Evolutionary conservation across 2,113 vertebrate species (phyloP), one percentile per base, ranked within the genome.

Genomic region (Empidonax alnorum): DNA sequence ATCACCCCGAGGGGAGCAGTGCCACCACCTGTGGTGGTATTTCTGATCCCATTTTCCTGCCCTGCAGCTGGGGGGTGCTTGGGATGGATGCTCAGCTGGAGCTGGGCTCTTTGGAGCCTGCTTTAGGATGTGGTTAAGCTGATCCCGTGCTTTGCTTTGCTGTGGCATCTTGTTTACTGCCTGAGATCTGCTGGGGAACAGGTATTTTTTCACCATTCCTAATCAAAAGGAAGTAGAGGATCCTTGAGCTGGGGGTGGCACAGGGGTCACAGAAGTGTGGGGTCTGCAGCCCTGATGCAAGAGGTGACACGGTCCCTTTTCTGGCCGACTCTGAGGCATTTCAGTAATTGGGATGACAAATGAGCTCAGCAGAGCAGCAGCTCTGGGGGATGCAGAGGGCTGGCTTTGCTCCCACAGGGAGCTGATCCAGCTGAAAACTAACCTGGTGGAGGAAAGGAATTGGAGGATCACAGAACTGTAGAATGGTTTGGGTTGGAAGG

Each of bases 241-340:
- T 88, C 35, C 63, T 46, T 50, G 63, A 63, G 25, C 68, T 72
- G 46, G 10, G 49, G 49, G 18, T 67, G 74, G 58, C 78, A 75
- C 39, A 5, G 21, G 3, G 1, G 37, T 37, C 55, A 80, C 37
- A 23, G 59, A 55, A 53, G 20, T 73, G 41, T 41, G 52, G 55
- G 22, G 25, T 73, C 27, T 0, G 0, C 8, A 15, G 27, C 49
- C 33, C 13, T 0, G 0, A 7, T 7, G 14, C 7, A 27, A 52
- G 67, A 83, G 47, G 69, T 84, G 55, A 18, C 27, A 14, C 0
- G 4, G 53, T 47, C 56, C 25, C 49, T 75, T 55, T 76, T 39
- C 35, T 73, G 37, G 21, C 28, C 6, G 21, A 14, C 49, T 23
- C 66, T 49, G 91, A 95, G 59, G 50, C 46, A 14, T n/a, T 58